Conservation (phyloP, 2,797 vertebrate species). For the Anguilla obscura region DNA sequence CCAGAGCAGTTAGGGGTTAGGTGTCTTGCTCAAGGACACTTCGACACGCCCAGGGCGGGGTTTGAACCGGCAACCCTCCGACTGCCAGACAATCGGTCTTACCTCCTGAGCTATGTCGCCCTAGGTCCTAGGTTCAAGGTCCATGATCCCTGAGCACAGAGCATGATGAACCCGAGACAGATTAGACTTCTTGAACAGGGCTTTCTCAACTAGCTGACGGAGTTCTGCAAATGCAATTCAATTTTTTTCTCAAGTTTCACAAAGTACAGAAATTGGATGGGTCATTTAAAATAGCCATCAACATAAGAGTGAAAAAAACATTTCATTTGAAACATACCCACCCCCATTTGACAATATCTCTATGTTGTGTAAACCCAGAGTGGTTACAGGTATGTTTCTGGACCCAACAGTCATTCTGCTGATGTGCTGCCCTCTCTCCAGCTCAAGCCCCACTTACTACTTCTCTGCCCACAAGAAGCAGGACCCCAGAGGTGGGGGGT, state of each 20-base stretch:
- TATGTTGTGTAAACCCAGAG: neutral
- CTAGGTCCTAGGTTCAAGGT: too few relatives aligned
- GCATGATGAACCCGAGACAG: neutral
- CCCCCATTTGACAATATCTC: neutral
- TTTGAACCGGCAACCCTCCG: too few relatives aligned
- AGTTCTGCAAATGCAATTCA: neutral
- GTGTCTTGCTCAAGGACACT: too few relatives aligned
- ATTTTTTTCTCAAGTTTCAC: neutral
- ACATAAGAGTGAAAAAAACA: neutral
- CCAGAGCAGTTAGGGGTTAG: too few relatives aligned
- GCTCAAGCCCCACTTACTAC: neutral
- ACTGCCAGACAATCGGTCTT: too few relatives aligned
- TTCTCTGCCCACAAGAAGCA: conserved; percentile 2
- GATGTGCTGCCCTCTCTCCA: neutral
- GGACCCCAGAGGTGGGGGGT: conserved; percentile 1
- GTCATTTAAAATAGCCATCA: neutral
- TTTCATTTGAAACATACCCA: neutral
- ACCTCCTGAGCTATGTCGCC: too few relatives aligned
- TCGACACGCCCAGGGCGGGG: too few relatives aligned
- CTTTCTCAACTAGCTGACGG: neutral
- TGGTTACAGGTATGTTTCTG: neutral
- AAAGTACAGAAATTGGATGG: neutral
- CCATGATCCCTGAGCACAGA: neutral
- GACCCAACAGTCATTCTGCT: neutral
- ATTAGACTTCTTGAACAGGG: neutral